Conservation (phyloP, 2,888 invertebrate species). For the Netelia melanura region DNA sequence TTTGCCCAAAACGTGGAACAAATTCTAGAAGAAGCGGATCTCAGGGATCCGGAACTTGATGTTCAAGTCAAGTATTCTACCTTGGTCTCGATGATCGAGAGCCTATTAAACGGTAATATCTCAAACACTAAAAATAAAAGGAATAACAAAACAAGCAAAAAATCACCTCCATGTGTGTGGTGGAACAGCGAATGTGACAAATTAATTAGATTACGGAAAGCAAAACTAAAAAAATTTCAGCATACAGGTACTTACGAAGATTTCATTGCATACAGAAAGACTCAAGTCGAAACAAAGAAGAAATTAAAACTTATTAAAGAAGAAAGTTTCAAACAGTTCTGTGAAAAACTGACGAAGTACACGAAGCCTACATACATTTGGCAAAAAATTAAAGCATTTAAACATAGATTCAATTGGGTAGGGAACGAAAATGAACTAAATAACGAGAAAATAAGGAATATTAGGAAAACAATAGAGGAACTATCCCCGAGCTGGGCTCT, state of each 20-base stretch:
- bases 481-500: background rate
- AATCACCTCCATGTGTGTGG: constrained; percentile 9
- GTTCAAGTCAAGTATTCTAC: constrained; percentile 1
- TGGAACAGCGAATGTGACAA: constrained; percentile 22
- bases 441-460: too few relatives aligned
- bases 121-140: background rate
- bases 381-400: background rate
- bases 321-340: background rate
- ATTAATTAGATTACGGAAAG: background rate
- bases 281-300: constrained; percentile 9
- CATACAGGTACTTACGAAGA: background rate
- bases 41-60: background rate
- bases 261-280: constrained; percentile 6
- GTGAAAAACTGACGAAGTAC: constrained; percentile 15
- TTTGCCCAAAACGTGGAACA: background rate
- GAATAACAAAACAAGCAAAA: background rate
- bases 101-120: background rate
- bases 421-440: constrained; percentile 2
- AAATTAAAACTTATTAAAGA: constrained; percentile 16
- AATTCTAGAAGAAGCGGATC: background rate
- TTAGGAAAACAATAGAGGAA: background rate
- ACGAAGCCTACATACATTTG: constrained; percentile 17
- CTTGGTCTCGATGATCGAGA: background rate
- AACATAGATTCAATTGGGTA: background rate
- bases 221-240: background rate